Conservation (phyloP, 2,888 invertebrate species). For the Ptilodon capucinus region DNA sequence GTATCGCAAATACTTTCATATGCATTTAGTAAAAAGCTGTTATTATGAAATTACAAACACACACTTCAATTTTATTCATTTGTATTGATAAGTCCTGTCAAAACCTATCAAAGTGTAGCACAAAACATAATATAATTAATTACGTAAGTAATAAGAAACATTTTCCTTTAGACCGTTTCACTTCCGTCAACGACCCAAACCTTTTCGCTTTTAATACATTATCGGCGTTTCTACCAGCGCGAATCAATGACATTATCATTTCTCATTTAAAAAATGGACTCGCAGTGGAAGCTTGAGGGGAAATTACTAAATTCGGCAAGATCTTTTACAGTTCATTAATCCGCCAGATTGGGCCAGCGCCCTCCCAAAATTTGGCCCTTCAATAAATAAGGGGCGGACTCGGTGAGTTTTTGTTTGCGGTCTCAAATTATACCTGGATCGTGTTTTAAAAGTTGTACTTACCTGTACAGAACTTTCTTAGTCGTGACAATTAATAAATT, state of each 20-base stretch:
- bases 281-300: constrained; percentile 43
- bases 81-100: no score
- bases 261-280: constrained; percentile 55
- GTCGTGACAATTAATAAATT: neutral
- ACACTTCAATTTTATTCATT: no score
- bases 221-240: constrained; percentile 21
- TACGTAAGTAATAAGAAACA: constrained; percentile 5
- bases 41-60: no score
- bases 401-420: constrained; percentile 16
- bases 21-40: no score
- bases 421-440: constrained; percentile 5
- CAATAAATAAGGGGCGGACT: constrained; percentile 52
- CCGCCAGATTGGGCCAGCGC: constrained; percentile 63
- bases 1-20: no score
- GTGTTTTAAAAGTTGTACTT: constrained; percentile 2
- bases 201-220: constrained; percentile 24
- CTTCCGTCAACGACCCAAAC: constrained; percentile 21
- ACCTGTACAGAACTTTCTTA: neutral
- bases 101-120: neutral
- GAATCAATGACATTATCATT: constrained; percentile 56
- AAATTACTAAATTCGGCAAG: constrained; percentile 69
- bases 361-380: constrained; percentile 57
- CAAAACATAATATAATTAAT: neutral
- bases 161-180: constrained; percentile 28
- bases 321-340: constrained; percentile 78